Conservation (phyloP, 2,888 invertebrate species). For the Geotrupes spiniger region DNA sequence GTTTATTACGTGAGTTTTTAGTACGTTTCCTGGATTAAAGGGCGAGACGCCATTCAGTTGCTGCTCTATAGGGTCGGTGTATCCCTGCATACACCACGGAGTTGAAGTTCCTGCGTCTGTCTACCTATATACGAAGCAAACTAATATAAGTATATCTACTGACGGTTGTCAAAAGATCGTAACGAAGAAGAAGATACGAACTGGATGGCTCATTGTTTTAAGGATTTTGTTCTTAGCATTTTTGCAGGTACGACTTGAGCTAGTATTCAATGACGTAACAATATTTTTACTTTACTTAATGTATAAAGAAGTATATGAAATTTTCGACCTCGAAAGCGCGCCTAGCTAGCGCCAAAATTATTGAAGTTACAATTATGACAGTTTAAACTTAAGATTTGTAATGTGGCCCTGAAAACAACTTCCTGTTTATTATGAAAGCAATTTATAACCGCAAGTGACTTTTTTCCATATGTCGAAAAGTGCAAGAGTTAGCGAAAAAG, state of each 20-base stretch:
- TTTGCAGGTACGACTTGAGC: slow-evolving; percentile 40
- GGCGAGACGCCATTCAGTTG: slow-evolving; percentile 65
- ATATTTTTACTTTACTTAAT: too few relatives aligned
- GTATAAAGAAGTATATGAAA: too few relatives aligned
- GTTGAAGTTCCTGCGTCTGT: slow-evolving; percentile 54
- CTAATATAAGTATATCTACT: slow-evolving; percentile 45
- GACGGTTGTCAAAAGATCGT: slow-evolving; percentile 44
- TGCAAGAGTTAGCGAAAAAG: too few relatives aligned
- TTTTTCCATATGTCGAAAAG: too few relatives aligned
- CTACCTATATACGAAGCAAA: slow-evolving; percentile 55
- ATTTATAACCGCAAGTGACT: too few relatives aligned
- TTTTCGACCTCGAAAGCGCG: too few relatives aligned
- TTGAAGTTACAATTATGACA: too few relatives aligned
- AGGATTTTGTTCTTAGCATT: slow-evolving; percentile 36
- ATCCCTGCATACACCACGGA: slow-evolving; percentile 60
- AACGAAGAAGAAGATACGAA: slow-evolving; percentile 34
- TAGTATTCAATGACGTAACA: too few relatives aligned
- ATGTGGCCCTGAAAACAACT: too few relatives aligned
- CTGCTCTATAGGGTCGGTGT: slow-evolving; percentile 55
- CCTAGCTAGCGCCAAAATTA: too few relatives aligned
- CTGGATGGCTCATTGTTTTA: slow-evolving; percentile 43
- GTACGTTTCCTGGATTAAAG: slow-evolving; percentile 17
- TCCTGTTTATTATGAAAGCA: too few relatives aligned
- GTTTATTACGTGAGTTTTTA: slow-evolving; percentile 6
- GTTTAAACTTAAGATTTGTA: too few relatives aligned